Conservation (phyloP, 1,140 invertebrate species). For the Tetraneura akinire region DNA sequence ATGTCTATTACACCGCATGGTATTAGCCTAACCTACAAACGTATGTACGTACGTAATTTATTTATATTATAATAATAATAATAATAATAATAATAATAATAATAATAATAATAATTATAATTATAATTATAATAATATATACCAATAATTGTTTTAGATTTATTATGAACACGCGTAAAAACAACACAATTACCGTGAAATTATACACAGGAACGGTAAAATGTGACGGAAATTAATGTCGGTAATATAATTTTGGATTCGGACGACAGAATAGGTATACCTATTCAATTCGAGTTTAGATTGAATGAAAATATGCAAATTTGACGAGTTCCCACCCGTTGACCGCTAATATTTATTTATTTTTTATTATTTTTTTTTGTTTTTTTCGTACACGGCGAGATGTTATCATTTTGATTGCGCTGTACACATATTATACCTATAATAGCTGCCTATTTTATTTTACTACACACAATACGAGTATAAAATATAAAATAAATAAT, state of each 20-base stretch:
- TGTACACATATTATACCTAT: too few species aligned
- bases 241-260: background rate
- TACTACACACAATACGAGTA: too few species aligned
- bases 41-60: too few species aligned
- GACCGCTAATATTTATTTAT: background rate
- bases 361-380: too few species aligned
- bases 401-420: background rate
- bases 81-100: too few species aligned
- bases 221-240: background rate
- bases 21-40: too few species aligned
- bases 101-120: too few species aligned
- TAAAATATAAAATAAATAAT: background rate
- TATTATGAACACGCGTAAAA: background rate
- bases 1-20: too few species aligned
- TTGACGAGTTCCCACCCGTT: background rate
- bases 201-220: background rate
- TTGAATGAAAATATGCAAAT: background rate
- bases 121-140: too few species aligned
- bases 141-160: background rate
- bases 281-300: background rate
- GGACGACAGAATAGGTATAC: background rate
- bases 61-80: too few species aligned
- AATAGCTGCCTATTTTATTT: too few species aligned
- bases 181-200: background rate
- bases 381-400: background rate